Conservation (phyloP, 1,140 invertebrate species). For the Leptopilina clavipes region DNA sequence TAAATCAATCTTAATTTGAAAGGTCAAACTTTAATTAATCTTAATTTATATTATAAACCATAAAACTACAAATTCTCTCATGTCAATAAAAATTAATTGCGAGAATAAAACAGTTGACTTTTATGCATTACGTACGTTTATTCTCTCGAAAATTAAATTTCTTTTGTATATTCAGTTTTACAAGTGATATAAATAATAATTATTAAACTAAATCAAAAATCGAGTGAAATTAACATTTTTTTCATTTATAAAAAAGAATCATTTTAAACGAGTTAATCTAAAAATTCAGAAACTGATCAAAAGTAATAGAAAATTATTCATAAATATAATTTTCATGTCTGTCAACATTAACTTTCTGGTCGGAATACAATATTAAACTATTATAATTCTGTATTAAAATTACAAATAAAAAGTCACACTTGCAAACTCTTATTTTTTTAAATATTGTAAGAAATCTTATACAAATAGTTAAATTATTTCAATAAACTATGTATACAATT, state of each 20-base stretch:
- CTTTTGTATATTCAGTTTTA: neutral
- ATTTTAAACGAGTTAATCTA: too few relatives aligned
- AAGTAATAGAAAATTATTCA: neutral
- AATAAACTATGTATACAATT: too few relatives aligned
- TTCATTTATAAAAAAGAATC: neutral
- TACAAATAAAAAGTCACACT: neutral
- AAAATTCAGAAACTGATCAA: too few relatives aligned
- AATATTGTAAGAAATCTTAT: neutral
- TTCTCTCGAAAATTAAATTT: constrained; percentile 1
- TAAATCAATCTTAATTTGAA: too few relatives aligned
- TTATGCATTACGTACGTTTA: constrained; percentile 21
- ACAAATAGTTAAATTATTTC: neutral
- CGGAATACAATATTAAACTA: neutral
- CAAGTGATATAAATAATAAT: constrained; percentile 2
- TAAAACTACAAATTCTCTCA: neutral
- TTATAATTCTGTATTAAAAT: neutral
- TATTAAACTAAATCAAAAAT: neutral
- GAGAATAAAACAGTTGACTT: neutral
- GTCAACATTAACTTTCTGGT: neutral
- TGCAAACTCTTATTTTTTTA: neutral
- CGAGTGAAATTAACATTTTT: neutral
- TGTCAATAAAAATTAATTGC: neutral
- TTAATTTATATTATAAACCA: too few relatives aligned
- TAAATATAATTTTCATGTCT: neutral
- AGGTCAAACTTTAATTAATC: too few relatives aligned